Base-by-base conservation (phyloP, 2,888 invertebrate species). In the Prosapia bicincta region DNA sequence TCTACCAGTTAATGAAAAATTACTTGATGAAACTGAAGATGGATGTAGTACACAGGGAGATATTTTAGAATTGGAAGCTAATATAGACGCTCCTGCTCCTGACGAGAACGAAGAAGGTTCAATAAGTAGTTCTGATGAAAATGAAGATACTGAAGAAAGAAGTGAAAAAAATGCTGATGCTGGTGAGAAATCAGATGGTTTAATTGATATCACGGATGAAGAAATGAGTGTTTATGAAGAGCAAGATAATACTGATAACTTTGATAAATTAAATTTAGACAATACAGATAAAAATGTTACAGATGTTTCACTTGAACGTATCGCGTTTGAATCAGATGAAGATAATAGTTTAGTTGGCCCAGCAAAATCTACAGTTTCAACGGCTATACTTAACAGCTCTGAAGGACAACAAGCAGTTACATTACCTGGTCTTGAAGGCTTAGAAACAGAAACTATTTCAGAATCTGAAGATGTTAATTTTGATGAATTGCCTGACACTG, bases 381-480 rank as follows among this genome's bases (percentile, higher is more conserved):
- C 78, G 25, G 78, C 76, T 54, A 77, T 78, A 20, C 70, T 79
- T 3, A 79, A 80, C 70, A 78, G 78, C 32, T 71, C 73, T 24
- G 77, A 79, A 13, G 79, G 72, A 32, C 69, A 75, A 10, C 76
- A 38, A 9, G 65, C 77, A 72, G 66, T 78, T 26, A 81, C 81
- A 71, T 78, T 80, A 66, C 79, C 80, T n/a, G 88, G 86, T 0
- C 83, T 89, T 74, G 88, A 86, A 80, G 91, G 90, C 1, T 88
- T 92, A 79, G 92, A 90, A 81, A 92, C 92, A 0, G 93, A 93
- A 85, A 86, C 92, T 83, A 92, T 93, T 80, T 93, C 93, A 0
- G 91, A 91, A 82, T 92, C 92, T 78, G 91, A 91, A 82, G 90
- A 89, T 78, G 89, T 89, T 79, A 87, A 90, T 84, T 90, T 90